A percentile compares a stretch with the other conserved stretches of the same genome.
phyloP scores from a whole-genome alignment of 2,113 vertebrate genomes.

The Aix galericulata region DNA sequence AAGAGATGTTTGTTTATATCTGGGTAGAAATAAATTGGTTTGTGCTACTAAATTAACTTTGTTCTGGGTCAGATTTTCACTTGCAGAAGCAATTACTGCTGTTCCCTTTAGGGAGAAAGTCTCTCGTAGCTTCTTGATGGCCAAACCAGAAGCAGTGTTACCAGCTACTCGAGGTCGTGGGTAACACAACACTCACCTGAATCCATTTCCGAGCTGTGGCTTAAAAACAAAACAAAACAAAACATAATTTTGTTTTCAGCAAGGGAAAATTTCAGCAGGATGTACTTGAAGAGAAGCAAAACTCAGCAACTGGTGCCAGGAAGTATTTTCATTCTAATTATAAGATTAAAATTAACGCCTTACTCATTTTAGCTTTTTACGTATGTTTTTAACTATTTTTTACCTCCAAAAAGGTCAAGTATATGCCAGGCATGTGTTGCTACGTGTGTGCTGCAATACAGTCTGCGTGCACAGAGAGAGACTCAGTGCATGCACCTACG shows the following conservation, averaged over 20 bases:
- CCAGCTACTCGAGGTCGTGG: fast-evolving
- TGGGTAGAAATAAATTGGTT: conserved; percentile 1
- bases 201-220: neutral
- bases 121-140: neutral
- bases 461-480: fast-evolving
- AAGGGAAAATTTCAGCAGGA: neutral
- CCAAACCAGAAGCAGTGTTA: neutral
- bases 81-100: neutral
- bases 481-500: neutral
- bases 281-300: neutral
- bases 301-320: neutral
- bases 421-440: fast-evolving
- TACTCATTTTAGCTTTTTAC: neutral
- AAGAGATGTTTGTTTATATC: neutral
- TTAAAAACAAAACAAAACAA: neutral
- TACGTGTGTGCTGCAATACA: fast-evolving
- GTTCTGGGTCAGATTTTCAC: neutral
- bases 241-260: neutral
- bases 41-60: neutral
- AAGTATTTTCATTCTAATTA: neutral
- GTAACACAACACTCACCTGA: neutral
- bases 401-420: neutral
- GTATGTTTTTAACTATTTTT: neutral
- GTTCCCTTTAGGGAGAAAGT: neutral
- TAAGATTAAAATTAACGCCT: neutral